Evolutionary conservation across 1,140 invertebrate genomes (phyloP), one percentile per base, ranked within the genome.

Genomic region (Oryzaephilus surinamensis): DNA sequence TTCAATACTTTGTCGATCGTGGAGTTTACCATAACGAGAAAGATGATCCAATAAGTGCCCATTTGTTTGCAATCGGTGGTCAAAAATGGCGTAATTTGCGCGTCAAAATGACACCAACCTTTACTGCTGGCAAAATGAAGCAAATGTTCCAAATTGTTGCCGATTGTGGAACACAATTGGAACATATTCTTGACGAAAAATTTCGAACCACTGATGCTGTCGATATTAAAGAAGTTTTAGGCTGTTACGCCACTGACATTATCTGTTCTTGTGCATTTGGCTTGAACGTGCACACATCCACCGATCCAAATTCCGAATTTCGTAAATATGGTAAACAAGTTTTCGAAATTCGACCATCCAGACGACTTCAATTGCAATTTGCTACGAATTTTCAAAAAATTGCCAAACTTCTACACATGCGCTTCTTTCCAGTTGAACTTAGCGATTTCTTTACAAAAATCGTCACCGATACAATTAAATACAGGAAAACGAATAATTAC

Each of bases 41-140:
- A 3, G 57, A 66, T 30, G 70, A 72, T 42, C 61, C 71, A 7
- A 32, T 74, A n/a, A 55, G 59, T 5, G 63, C 58, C n/a, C 64
- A 72, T 48, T 17, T 46, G n/a, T 45, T 57, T 18, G 14, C 16
- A 10, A n/a, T 53, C 6, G 21, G 15, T 4, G 51, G 51, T 7
- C 32, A 49, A 20, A 43, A 52, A 15, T 71, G 68, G 69, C 60
- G 63, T 38, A 45, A 63, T 23, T 54, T 68, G 5, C 39, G 69
- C 18, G 48, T 49, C 4, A 63, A 67, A 24, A 52, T 67, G 29
- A 65, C 62, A 28, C 67, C 69, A 13, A 65, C 65, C 2, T 71
- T 70, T 48, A 67, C 64, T 4, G 59, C 62, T 4, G 53, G 59
- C 6, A 70, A 70, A 52, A 60, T 71, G 35, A 62, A 60, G 45